Evolutionary conservation across 2,797 vertebrate genomes (phyloP), one percentile per base, ranked within the genome.

Genomic region (Hirundo rustica): DNA sequence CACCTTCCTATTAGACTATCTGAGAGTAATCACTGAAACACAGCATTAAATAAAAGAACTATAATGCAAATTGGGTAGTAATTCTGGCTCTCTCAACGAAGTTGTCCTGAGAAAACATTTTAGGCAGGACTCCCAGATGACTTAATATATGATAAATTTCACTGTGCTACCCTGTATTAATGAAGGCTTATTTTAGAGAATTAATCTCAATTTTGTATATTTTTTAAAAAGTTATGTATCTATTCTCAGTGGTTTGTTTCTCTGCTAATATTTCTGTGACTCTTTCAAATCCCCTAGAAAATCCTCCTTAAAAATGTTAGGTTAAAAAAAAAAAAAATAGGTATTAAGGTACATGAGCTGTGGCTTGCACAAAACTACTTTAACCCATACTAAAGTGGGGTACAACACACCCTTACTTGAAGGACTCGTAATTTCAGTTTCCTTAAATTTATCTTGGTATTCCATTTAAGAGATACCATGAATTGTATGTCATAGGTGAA

Each of bases 101-200:
- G 36, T 13, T 67, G 8, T 88, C 29, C 66, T 10, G 38, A 70
- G 55, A 61, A 94, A 92, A 88, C 26, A 85, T 21, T 93, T 95
- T 54, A 50, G 32, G 27, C 11, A 77, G 82, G 61, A 93, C 20
- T 75, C 42, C 55, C 36, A 55, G 75, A 36, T 36, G 16, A 64
- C 26, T 44, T 50, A 71, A 81, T 34, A 74, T 22, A 70, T 42
- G 36, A 77, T 79, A 94, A 95, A 96, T 96, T 75, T 85, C 79
- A 76, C 78, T 22, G 22, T 38, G 38, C 26, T 76, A 13, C 32
- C 72, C 42, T 85, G 51, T 54, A 87, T 50, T 88, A 68, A 85
- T 51, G 60, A 89, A 94, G 38, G 82, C 38, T 94, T 91, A 81
- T 89, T 96, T 95, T 84, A 85, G 38, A 94, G 60, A 92, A 96